These are phyloP conservation scores for Amblyornis subalaris DNA, from an alignment of 2,113 vertebrate genomes.

Conservation along the genomic window DNA sequence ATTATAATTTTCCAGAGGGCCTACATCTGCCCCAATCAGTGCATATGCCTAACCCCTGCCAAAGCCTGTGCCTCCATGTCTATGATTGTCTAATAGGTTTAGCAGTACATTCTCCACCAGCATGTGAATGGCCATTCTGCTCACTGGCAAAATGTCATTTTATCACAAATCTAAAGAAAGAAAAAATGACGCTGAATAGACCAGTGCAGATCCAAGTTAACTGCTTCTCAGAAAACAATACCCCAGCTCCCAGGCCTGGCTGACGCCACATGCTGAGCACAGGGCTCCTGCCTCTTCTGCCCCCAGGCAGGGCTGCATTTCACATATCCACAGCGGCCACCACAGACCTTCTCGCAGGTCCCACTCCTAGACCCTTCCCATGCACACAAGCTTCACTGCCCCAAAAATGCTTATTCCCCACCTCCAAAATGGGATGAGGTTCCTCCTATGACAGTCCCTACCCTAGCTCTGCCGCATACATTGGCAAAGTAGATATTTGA, in stretches of 20 bases:
- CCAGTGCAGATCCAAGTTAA: not conserved
- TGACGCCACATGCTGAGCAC: not conserved
- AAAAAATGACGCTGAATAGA: not conserved
- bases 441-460: not conserved
- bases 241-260: not conserved
- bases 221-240: not conserved
- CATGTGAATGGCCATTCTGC: not conserved
- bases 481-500: not conserved
- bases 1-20: not conserved
- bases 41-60: not conserved
- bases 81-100: not conserved
- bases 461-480: not conserved
- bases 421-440: not conserved
- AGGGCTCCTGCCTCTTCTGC: not conserved
- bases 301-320: not conserved
- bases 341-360: not conserved
- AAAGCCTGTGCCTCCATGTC: not conserved
- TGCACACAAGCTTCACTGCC: accelerated
- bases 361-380: not conserved
- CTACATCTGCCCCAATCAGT: not conserved
- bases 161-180: not conserved
- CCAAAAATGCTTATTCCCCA: accelerated
- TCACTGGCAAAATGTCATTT: not conserved
- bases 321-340: accelerated
- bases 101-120: not conserved